Evolutionary conservation across 2,888 invertebrate genomes (phyloP).

Genomic region (Bugulina stolonifera): DNA sequence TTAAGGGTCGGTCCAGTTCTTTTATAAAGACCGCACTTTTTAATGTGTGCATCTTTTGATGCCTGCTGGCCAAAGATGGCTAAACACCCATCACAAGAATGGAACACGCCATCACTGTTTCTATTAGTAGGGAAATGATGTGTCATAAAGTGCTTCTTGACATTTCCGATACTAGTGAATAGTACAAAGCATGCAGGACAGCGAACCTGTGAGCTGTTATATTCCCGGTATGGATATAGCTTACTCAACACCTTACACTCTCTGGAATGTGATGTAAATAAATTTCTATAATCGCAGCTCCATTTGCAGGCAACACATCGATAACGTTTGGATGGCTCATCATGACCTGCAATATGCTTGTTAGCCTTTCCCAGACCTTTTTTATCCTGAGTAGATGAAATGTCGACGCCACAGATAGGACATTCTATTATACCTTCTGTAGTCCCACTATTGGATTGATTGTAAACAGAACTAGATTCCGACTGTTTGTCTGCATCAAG

Average conservation of each 20-base stretch:
- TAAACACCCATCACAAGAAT: not conserved
- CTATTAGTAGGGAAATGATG: not conserved
- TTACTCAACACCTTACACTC: not conserved
- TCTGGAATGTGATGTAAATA: not conserved
- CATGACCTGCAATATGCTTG: slow-evolving; percentile 8
- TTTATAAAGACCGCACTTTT: not conserved
- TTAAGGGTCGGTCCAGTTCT: not conserved
- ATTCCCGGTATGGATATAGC: not conserved
- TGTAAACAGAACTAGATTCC: not conserved
- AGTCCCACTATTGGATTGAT: not conserved
- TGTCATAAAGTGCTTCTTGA: not conserved
- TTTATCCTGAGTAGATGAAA: not conserved
- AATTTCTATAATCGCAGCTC: not conserved
- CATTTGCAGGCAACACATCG: not conserved
- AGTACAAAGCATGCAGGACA: not conserved
- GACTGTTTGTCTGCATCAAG: not conserved
- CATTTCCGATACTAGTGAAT: not conserved
- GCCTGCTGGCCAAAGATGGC: not conserved
- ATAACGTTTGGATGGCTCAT: not conserved
- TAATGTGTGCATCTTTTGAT: not conserved
- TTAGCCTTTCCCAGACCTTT: not conserved
- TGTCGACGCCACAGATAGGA: not conserved
- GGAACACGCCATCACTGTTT: not conserved
- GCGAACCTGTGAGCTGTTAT: not conserved
- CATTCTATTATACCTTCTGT: not conserved